A percentile compares a stretch with the other conserved stretches of the same genome.
phyloP scores from a whole-genome alignment of 2,113 vertebrate species.

The Tamias sibiricus region DNA sequence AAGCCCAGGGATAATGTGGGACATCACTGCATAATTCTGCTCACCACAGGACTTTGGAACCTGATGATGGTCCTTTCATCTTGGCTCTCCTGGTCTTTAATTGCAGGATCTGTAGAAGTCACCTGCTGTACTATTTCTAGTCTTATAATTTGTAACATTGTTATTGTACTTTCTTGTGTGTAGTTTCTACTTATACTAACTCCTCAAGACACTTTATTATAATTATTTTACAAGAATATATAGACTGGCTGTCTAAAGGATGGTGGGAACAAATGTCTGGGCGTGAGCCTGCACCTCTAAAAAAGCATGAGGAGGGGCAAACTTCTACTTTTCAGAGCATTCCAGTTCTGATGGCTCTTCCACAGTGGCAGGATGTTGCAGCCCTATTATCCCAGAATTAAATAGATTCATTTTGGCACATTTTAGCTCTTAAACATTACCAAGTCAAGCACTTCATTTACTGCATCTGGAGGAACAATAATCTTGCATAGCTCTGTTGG shows the following conservation, averaged over 20 bases:
- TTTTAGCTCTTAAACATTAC: background rate
- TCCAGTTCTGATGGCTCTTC: background rate
- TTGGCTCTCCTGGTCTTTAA: background rate
- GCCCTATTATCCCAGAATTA: background rate
- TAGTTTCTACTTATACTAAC: background rate
- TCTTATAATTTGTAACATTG: background rate
- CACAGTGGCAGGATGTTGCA: background rate
- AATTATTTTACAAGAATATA: background rate
- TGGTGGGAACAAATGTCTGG: rapidly evolving
- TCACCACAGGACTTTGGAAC: background rate
- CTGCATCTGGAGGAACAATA: background rate
- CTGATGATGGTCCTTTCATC: background rate
- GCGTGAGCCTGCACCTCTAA: background rate
- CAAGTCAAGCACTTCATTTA: background rate
- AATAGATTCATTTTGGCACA: background rate
- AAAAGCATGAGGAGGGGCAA: background rate
- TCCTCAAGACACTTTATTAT: background rate
- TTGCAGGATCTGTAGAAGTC: background rate
- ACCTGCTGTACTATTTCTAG: background rate
- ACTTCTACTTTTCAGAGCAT: background rate
- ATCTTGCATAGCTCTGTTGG: background rate
- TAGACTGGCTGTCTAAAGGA: background rate
- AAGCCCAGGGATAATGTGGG: background rate
- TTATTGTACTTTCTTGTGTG: background rate
- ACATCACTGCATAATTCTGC: background rate